These are phyloP conservation scores for Pinna nobilis DNA, from an alignment of 1,140 invertebrate genomes.

Conservation along the genomic window DNA sequence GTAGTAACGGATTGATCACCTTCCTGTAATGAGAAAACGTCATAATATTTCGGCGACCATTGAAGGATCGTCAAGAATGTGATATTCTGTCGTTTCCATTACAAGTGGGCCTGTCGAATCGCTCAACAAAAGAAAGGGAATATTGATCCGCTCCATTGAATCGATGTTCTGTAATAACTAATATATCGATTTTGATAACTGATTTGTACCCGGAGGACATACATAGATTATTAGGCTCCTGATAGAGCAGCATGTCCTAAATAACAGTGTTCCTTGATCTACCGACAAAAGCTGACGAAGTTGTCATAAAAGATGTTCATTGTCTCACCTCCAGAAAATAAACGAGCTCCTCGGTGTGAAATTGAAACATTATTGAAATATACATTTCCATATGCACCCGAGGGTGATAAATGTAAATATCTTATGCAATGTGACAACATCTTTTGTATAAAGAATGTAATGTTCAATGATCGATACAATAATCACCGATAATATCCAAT, in stretches of 20 bases:
- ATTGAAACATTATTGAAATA: conserved; percentile 13
- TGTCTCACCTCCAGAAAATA: conserved; percentile 5
- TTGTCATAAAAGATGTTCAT: conserved; percentile 21
- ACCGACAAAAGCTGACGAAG: not conserved
- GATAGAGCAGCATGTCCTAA: not conserved
- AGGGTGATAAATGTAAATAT: conserved; percentile 14
- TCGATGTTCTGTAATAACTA: conserved; percentile 28
- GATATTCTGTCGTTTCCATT: not conserved
- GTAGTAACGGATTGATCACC: conserved; percentile 18
- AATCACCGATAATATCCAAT: too few relatives aligned
- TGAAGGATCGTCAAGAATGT: conserved; percentile 16
- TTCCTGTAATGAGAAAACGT: not conserved
- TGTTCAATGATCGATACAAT: too few relatives aligned
- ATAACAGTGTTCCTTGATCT: conserved; percentile 16
- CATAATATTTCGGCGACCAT: not conserved
- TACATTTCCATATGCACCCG: not conserved
- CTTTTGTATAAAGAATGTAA: too few relatives aligned
- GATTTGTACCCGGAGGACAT: conserved; percentile 12
- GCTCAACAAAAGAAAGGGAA: not conserved
- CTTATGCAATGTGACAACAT: conserved; percentile 4
- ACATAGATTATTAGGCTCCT: conserved; percentile 8
- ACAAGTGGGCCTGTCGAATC: conserved; percentile 5
- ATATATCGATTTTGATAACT: conserved; percentile 23
- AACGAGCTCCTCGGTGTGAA: conserved; percentile 1
- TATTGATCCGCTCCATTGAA: conserved; percentile 16